These are phyloP conservation scores for Drosophila suzukii DNA, from an alignment of 1,140 invertebrate species.

Conservation along the genomic window DNA sequence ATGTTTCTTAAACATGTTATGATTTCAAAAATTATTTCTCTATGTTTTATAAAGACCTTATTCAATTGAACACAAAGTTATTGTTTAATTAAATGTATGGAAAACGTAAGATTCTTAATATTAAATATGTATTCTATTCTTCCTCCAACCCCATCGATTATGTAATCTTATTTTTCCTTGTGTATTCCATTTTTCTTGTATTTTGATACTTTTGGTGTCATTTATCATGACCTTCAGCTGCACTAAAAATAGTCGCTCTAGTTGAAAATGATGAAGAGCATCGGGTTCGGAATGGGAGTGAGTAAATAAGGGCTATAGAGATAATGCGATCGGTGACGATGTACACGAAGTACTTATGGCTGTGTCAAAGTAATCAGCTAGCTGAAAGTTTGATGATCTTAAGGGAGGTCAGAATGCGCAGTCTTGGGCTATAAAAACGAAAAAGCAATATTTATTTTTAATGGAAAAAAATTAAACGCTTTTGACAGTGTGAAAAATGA, in stretches of 20 bases:
- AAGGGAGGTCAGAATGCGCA: conserved; percentile 25
- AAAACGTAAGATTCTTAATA: too few species aligned
- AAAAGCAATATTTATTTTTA: conserved; percentile 24
- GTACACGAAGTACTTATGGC: conserved; percentile 43
- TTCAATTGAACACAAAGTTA: too few species aligned
- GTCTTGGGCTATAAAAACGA: background rate
- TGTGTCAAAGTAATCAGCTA: conserved; percentile 42
- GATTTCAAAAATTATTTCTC: too few species aligned
- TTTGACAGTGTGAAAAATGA: conserved; percentile 7
- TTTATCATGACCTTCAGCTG: conserved; percentile 74
- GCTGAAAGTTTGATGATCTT: conserved; percentile 46
- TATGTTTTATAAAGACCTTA: too few species aligned
- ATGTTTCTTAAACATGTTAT: too few species aligned
- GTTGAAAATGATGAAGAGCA: conserved; percentile 36
- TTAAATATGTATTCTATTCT: background rate
- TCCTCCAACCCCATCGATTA: background rate
- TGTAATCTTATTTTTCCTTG: conserved; percentile 5
- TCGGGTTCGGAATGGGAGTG: conserved; percentile 9
- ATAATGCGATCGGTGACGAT: conserved; percentile 56
- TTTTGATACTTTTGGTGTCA: conserved; percentile 79
- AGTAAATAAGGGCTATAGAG: conserved; percentile 48
- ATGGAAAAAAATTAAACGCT: conserved; percentile 14
- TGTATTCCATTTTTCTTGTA: conserved; percentile 46
- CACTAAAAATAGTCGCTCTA: conserved; percentile 61
- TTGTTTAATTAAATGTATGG: too few species aligned